phyloP scores from a whole-genome alignment of 2,888 invertebrate species.

The Acronicta psi region DNA sequence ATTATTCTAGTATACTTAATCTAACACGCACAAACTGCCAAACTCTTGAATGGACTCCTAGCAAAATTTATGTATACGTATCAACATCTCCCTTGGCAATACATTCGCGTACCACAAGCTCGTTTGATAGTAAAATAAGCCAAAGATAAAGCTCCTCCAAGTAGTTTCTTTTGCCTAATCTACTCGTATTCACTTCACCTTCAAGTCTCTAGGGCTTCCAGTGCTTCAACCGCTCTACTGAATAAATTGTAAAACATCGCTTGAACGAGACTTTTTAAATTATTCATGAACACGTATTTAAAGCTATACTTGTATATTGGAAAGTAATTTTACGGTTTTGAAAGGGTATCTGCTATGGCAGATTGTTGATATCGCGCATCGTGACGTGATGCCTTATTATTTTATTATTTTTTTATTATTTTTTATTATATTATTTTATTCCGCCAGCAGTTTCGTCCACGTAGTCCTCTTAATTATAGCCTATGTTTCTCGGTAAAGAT shows the following conservation, averaged over 20 bases:
- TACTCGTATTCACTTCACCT: constrained; percentile 1
- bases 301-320: not conserved
- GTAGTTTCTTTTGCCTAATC: not conserved
- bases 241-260: constrained; percentile 1
- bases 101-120: not conserved
- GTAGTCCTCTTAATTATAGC: no score
- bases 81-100: not conserved
- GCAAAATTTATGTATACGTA: no score
- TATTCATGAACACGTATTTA: not conserved
- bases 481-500: no score
- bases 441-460: no score
- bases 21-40: no score
- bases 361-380: no score
- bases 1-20: no score
- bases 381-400: no score
- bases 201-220: not conserved
- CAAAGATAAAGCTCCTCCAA: not conserved
- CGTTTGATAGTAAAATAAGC: constrained; percentile 1
- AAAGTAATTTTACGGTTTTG: not conserved
- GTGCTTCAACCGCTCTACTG: not conserved
- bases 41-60: no score
- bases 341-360: no score
- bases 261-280: not conserved
- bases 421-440: no score
- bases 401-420: no score